Conservation (phyloP, 2,888 invertebrate genomes). For the Xylota segnis region DNA sequence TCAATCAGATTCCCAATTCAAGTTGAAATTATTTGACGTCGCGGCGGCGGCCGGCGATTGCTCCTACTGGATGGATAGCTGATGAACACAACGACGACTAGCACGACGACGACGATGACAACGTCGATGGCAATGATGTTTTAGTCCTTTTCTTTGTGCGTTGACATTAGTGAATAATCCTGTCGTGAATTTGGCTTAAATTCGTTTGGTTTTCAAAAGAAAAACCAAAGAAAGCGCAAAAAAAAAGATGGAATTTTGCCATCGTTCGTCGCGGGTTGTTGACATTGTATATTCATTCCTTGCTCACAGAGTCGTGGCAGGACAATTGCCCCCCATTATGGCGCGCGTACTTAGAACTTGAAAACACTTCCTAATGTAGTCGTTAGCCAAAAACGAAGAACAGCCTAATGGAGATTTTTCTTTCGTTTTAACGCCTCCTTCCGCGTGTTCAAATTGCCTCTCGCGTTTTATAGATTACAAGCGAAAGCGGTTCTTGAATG, state of each 20-base stretch:
- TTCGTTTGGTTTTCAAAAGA: slow-evolving; percentile 28
- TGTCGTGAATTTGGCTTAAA: slow-evolving; percentile 61
- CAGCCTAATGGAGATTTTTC: slow-evolving; percentile 38
- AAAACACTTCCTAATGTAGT: slow-evolving; percentile 57
- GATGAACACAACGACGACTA: slow-evolving; percentile 17
- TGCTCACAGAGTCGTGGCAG: slow-evolving; percentile 10
- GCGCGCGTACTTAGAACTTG: slow-evolving; percentile 30
- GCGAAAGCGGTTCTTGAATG: slow-evolving; percentile 50
- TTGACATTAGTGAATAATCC: slow-evolving; percentile 69
- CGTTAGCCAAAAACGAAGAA: slow-evolving; percentile 41
- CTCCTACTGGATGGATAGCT: slow-evolving; percentile 28
- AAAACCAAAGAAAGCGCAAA: background rate
- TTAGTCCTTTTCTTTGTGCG: slow-evolving; percentile 51
- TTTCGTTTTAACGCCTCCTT: background rate
- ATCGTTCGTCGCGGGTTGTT: slow-evolving; percentile 20
- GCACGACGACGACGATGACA: slow-evolving; percentile 5
- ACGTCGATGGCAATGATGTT: slow-evolving; percentile 40
- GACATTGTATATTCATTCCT: slow-evolving; percentile 23
- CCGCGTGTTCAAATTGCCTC: slow-evolving; percentile 27
- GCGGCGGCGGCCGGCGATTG: slow-evolving; percentile 34
- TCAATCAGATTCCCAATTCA: slow-evolving; percentile 68
- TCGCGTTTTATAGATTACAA: slow-evolving; percentile 40
- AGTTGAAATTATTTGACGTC: slow-evolving; percentile 63
- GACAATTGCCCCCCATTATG: slow-evolving; percentile 47
- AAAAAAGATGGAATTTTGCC: slow-evolving; percentile 3